Conservation (phyloP, 2,113 vertebrate species). For the Gavialis gangeticus region DNA sequence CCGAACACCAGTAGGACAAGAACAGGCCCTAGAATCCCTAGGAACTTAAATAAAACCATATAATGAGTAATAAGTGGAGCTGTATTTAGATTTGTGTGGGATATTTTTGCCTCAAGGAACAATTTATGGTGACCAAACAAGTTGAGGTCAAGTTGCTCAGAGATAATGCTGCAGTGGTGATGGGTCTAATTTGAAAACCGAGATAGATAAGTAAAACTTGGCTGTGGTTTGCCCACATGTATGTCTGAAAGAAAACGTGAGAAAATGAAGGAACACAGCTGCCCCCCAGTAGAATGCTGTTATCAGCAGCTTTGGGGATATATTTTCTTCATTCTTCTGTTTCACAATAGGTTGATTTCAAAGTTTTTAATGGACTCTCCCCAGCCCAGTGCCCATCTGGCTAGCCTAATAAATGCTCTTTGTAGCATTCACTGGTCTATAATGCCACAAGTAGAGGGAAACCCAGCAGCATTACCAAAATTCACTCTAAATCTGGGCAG, state of each 20-base stretch:
- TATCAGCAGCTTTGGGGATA: constrained; percentile 56
- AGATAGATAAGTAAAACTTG: not conserved
- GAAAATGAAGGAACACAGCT: not conserved
- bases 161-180: not conserved
- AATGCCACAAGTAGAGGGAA: not conserved
- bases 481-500: constrained; percentile 35
- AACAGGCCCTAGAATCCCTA: not conserved
- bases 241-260: not conserved
- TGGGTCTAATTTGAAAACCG: not conserved
- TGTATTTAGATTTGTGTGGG: not conserved
- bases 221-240: not conserved
- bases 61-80: not conserved
- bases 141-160: not conserved
- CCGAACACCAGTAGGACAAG: not conserved
- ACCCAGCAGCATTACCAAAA: constrained; percentile 41
- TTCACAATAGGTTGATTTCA: constrained; percentile 76
- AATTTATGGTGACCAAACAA: not conserved
- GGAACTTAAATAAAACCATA: not conserved
- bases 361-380: constrained; percentile 68
- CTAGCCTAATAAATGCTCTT: constrained; percentile 71
- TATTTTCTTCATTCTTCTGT: constrained; percentile 75
- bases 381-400: constrained; percentile 57
- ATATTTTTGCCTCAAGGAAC: not conserved
- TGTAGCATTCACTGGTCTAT: constrained; percentile 60
- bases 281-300: constrained; percentile 9